Evolutionary conservation across 2,797 vertebrate species (phyloP).

Genomic region (Lithobates sylvaticus): DNA sequence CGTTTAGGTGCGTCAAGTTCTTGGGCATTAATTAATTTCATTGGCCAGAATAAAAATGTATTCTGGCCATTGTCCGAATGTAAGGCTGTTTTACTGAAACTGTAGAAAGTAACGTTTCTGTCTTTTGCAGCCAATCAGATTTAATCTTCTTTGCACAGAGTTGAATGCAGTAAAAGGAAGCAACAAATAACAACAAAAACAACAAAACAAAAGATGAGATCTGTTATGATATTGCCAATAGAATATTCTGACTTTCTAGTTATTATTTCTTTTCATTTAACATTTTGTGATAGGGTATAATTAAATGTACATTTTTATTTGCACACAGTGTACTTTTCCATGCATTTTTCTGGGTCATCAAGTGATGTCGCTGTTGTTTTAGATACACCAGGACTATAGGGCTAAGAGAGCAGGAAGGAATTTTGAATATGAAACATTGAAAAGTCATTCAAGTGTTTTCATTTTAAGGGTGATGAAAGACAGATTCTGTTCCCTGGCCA

Average conservation of each 20-base stretch:
- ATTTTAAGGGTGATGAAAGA: conserved; percentile 47
- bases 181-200: background rate
- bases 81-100: too few species aligned
- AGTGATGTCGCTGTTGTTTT: conserved; percentile 63
- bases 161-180: background rate
- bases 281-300: background rate
- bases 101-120: too few species aligned
- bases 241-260: background rate
- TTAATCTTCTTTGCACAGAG: background rate
- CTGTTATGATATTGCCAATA: background rate
- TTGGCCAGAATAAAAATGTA: too few species aligned
- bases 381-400: conserved; percentile 16
- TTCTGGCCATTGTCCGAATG: too few species aligned
- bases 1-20: too few species aligned
- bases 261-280: background rate
- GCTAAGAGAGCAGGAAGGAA: conserved; percentile 12
- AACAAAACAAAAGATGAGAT: background rate
- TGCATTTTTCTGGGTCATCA: conserved; percentile 50
- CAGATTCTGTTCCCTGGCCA: conserved; percentile 16
- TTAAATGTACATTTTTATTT: background rate
- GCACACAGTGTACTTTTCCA: background rate
- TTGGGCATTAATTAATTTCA: too few species aligned
- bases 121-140: background rate
- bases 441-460: background rate
- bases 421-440: conserved; percentile 40